Percentiles rank a stretch among this genome's conserved stretches.
phyloP scores from a whole-genome alignment of 2,888 invertebrate species.

The Drosophila sordidapex region DNA sequence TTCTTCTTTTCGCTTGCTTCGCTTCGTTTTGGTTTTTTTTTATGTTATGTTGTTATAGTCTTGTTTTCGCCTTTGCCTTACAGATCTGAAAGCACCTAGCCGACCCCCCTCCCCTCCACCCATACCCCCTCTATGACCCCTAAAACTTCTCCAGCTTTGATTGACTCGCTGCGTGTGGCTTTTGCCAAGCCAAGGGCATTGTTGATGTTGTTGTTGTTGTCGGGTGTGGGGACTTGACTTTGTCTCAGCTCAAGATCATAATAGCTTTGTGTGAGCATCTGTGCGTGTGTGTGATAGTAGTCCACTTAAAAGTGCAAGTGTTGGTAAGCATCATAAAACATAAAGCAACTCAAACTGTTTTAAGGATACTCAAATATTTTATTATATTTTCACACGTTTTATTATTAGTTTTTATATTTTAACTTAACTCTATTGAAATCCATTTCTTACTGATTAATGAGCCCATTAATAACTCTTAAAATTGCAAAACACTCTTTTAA shows the following conservation, averaged over 20 bases:
- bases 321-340: background rate
- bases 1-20: conserved; percentile 20
- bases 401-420: background rate
- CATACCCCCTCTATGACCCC: background rate
- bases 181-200: conserved; percentile 70
- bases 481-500: background rate
- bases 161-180: conserved; percentile 70
- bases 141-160: conserved; percentile 17
- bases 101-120: background rate
- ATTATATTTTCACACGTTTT: background rate
- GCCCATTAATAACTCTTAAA: background rate
- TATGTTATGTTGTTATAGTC: conserved; percentile 27
- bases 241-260: conserved; percentile 65
- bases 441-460: background rate
- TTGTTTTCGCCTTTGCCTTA: conserved; percentile 31
- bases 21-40: conserved; percentile 12
- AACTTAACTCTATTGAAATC: background rate
- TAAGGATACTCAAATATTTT: background rate
- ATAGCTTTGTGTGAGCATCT: background rate
- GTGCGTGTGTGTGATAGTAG: background rate
- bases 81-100: conserved; percentile 22
- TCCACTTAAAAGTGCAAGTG: conserved; percentile 39
- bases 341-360: background rate
- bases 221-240: conserved; percentile 56
- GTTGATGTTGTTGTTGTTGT: conserved; percentile 25